Percentiles rank a stretch among this genome's conserved stretches.
These are phyloP conservation scores for Oreochromis aureus DNA, from an alignment of 2,113 vertebrate species.

Conservation along the genomic window DNA sequence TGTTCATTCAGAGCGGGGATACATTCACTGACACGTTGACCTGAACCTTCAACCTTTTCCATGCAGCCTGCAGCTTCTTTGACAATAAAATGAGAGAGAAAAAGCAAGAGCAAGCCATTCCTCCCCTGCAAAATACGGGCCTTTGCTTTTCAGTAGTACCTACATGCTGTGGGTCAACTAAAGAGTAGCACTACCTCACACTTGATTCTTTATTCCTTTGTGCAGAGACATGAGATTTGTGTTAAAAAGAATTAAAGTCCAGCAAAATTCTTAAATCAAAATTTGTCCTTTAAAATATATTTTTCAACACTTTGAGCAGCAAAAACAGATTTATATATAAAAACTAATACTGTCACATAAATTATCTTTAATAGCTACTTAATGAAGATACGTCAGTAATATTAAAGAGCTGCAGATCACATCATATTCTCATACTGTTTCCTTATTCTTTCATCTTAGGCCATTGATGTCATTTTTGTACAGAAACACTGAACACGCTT, in stretches of 20 bases:
- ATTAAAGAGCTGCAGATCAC: neutral
- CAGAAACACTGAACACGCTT: neutral
- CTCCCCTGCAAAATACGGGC: fast-evolving
- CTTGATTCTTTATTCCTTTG: neutral
- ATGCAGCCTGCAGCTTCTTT: neutral
- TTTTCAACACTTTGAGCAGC: neutral
- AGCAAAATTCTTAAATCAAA: neutral
- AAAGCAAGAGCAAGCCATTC: neutral
- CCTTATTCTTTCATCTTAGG: neutral
- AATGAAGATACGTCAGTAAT: neutral
- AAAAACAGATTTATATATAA: neutral
- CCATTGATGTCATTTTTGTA: neutral
- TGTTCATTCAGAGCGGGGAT: neutral
- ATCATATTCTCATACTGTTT: neutral
- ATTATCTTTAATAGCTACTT: neutral
- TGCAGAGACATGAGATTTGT: neutral
- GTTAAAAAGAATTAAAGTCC: neutral
- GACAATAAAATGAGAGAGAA: neutral
- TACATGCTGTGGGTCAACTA: neutral
- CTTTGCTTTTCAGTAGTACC: neutral
- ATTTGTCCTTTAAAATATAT: neutral
- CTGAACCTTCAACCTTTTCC: neutral
- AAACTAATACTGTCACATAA: neutral
- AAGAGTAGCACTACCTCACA: neutral
- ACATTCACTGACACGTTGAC: neutral